phyloP scores from a whole-genome alignment of 2,888 invertebrate species.

The Eledona agricola region DNA sequence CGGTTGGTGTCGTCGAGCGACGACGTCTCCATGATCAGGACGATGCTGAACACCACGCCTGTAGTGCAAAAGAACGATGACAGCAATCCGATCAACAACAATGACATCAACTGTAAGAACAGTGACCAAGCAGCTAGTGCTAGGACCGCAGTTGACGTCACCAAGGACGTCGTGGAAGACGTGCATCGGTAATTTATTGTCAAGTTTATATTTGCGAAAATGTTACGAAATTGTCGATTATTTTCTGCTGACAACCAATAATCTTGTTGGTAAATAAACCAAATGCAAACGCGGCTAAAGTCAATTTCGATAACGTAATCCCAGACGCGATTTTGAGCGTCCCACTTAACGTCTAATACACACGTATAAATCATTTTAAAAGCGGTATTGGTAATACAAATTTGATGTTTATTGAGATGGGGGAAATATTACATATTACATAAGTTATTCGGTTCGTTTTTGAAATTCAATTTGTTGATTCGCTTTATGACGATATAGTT shows the following conservation, averaged over 20 bases:
- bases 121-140: conserved; percentile 37
- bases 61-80: conserved; percentile 20
- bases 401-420: too few relatives aligned
- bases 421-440: too few relatives aligned
- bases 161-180: conserved; percentile 73
- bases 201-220: conserved; percentile 6
- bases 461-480: too few relatives aligned
- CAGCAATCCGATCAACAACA: conserved; percentile 50
- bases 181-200: conserved; percentile 68
- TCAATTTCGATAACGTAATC: conserved; percentile 12
- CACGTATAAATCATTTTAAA: too few relatives aligned
- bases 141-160: conserved; percentile 59
- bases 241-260: conserved; percentile 7
- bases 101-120: conserved; percentile 52
- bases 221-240: conserved; percentile 9
- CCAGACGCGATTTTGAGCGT: too few relatives aligned
- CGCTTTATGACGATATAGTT: too few relatives aligned
- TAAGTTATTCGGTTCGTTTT: too few relatives aligned
- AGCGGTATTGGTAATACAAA: too few relatives aligned
- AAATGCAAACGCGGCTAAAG: conserved; percentile 10
- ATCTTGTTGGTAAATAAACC: conserved; percentile 2
- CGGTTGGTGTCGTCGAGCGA: conserved; percentile 52
- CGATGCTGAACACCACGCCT: conserved; percentile 52
- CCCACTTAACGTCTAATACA: too few relatives aligned
- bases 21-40: conserved; percentile 57